Percentiles rank a stretch among this genome's conserved stretches.
Conservation (phyloP, 1,140 invertebrate species). For the Neodiprion pinetum region DNA sequence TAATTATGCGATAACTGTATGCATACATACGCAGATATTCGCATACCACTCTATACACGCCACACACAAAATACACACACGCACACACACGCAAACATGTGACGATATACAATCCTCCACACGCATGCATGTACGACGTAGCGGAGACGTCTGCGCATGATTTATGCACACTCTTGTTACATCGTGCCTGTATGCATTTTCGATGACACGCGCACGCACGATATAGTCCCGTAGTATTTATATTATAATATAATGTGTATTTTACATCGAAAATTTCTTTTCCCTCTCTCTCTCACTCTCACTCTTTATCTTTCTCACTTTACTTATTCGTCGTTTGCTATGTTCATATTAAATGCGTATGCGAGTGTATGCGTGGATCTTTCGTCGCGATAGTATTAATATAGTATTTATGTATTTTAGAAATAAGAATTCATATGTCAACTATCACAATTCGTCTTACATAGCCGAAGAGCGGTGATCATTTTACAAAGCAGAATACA, state of each 20-base stretch:
- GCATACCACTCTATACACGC: background rate
- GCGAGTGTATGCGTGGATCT: background rate
- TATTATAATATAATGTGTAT: conserved; percentile 20
- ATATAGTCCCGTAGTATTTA: conserved; percentile 49
- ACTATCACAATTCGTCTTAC: conserved; percentile 24
- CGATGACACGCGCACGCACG: background rate
- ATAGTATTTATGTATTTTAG: conserved; percentile 1
- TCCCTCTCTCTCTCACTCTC: conserved; percentile 6
- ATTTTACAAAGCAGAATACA: conserved; percentile 45
- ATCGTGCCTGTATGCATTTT: conserved; percentile 39
- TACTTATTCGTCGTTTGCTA: conserved; percentile 3
- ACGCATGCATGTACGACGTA: background rate
- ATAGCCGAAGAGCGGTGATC: conserved; percentile 34
- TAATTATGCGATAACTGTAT: background rate
- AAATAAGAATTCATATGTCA: background rate
- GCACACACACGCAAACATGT: too few species aligned
- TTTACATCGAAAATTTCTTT: background rate
- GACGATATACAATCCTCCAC: too few species aligned
- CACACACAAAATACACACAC: too few species aligned
- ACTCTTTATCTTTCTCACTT: conserved; percentile 17
- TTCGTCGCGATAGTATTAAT: conserved; percentile 7
- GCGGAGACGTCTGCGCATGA: too few species aligned
- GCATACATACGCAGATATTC: background rate
- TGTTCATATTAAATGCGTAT: background rate
- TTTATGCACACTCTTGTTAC: too few species aligned